Conservation (phyloP, 2,888 invertebrate species). For the Hecatera dysodea region DNA sequence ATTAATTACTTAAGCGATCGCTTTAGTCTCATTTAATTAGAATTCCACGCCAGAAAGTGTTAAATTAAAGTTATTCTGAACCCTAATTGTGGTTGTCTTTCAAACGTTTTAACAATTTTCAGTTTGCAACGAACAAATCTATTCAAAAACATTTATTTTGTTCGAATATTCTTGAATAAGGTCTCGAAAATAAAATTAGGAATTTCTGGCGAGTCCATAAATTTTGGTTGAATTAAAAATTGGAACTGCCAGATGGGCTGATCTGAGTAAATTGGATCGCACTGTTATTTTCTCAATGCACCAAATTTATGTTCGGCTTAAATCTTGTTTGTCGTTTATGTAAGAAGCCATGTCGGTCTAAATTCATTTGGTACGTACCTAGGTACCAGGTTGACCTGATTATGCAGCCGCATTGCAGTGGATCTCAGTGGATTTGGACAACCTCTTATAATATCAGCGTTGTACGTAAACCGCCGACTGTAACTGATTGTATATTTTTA, state of each 20-base stretch:
- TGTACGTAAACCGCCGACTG: constrained; percentile 43
- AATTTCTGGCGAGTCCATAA: constrained; percentile 23
- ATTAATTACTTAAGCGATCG: constrained; percentile 62
- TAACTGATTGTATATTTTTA: constrained; percentile 51
- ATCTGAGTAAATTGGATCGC: constrained; percentile 46
- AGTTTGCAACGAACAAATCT: constrained; percentile 28
- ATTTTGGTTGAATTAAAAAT: constrained; percentile 46
- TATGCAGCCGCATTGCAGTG: constrained; percentile 74
- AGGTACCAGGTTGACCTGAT: constrained; percentile 70
- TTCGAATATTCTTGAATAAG: constrained; percentile 26
- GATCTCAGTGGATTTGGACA: constrained; percentile 65
- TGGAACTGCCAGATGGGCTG: constrained; percentile 46
- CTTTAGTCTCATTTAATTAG: constrained; percentile 60
- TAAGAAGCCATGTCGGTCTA: constrained; percentile 55
- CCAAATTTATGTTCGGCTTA: constrained; percentile 57
- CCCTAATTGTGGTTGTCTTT: constrained; percentile 51
- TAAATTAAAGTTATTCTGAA: constrained; percentile 56
- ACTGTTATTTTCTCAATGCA: constrained; percentile 58
- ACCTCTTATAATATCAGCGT: constrained; percentile 58
- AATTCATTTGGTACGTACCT: constrained; percentile 61
- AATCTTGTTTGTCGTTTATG: constrained; percentile 62
- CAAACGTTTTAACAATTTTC: constrained; percentile 44
- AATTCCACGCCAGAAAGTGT: constrained; percentile 52
- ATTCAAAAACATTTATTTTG: constrained; percentile 42
- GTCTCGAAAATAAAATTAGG: constrained; percentile 29